Conservation (phyloP, 2,113 vertebrate genomes). For the Ramphastos sulfuratus region DNA sequence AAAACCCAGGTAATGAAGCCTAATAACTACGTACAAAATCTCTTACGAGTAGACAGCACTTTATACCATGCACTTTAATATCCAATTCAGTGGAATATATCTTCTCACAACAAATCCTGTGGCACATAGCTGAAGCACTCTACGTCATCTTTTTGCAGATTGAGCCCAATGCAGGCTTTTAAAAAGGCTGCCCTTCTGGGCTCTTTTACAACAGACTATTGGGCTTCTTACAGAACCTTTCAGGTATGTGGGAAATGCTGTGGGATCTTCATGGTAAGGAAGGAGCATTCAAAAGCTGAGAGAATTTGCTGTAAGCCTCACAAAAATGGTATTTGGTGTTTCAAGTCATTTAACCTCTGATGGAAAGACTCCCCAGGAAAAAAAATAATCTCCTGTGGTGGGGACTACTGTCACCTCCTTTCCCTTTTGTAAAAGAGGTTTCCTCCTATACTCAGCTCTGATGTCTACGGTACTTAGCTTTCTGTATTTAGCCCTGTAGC, state of each 20-base stretch:
- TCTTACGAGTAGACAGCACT: neutral
- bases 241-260: neutral
- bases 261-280: neutral
- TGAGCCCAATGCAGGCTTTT: neutral
- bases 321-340: neutral
- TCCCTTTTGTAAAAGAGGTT: neutral
- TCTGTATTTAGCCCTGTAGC: neutral
- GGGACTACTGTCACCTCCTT: neutral
- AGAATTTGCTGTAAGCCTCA: neutral
- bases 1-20: conserved; percentile 31
- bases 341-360: neutral
- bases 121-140: accelerated
- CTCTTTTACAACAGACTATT: neutral
- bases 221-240: neutral
- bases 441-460: neutral
- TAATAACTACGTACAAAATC: neutral
- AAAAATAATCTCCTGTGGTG: accelerated
- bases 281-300: neutral
- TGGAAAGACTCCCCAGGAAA: neutral
- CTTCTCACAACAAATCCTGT: neutral
- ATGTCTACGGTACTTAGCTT: neutral
- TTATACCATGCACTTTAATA: neutral
- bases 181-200: neutral
- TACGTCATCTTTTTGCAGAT: neutral
- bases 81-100: neutral